A percentile compares a stretch with the other conserved stretches of the same genome.
Evolutionary conservation across 2,113 vertebrate species (phyloP).

Genomic region (Aptenodytes forsteri): DNA sequence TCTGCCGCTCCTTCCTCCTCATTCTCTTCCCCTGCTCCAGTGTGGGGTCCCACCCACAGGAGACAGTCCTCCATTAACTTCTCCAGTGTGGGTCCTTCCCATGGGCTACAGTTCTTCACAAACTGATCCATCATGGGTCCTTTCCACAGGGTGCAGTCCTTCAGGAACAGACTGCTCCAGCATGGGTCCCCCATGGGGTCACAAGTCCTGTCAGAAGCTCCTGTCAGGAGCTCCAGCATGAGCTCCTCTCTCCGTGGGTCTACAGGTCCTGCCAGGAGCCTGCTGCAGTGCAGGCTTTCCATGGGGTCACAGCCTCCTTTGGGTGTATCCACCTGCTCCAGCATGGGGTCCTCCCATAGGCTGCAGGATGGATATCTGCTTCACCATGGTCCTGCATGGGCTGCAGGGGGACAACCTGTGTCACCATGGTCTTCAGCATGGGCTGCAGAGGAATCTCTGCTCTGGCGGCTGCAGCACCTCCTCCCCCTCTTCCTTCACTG

Average conservation of each 20-base stretch:
- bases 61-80: neutral
- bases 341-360: neutral
- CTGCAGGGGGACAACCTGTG: neutral
- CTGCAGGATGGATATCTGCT: neutral
- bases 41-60: fast-evolving
- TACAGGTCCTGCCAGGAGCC: neutral
- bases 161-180: neutral
- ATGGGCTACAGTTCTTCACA: neutral
- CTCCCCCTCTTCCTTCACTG: neutral
- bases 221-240: fast-evolving
- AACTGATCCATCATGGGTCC: neutral
- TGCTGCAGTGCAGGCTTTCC: fast-evolving
- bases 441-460: neutral
- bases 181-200: neutral
- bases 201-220: neutral
- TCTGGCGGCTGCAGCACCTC: neutral
- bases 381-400: neutral
- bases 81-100: neutral
- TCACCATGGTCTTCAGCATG: neutral
- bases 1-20: neutral
- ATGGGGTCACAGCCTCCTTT: neutral
- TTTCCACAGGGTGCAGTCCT: no score
- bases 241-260: neutral
- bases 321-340: neutral
- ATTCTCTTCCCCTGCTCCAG: neutral